Base-by-base conservation (phyloP, 2,888 invertebrate genomes). In the Neoaliturus tenellus region DNA sequence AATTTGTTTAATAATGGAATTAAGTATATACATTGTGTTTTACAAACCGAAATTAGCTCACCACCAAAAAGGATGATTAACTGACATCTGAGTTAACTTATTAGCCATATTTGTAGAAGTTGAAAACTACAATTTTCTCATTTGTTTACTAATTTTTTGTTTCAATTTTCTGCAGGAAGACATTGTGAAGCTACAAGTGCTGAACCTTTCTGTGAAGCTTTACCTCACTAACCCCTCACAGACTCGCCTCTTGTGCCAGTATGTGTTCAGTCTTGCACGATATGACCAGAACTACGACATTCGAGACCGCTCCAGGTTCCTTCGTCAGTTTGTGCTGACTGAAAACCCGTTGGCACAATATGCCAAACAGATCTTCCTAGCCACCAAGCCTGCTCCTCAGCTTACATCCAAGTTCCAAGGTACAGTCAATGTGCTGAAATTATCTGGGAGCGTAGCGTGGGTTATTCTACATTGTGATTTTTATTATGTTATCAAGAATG, bases 261-360 rank as follows among this genome's bases (percentile, higher is more conserved):
- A 99, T 91, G 96, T 99, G 58, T 96, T 99, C 89, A 97, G 95
- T 87, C 92, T 99, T 88, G 98, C 99, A 0, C 96, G 98, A 88
- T 99, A 99, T 90, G 99, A 99, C 92, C 96, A 96, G 87, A 98
- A 98, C 91, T 99, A 99, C 90, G 99, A 99, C 91, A 98, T 99
- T 81, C 93, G 99, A 31, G 99, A 99, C 91, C 93, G 98, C 12
- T 98, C 98, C 4, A 92, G 99, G 31, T 95, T 99, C 89, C 92
- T 99, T 81, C 94, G 96, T 17, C 95, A 95, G 86, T 95, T 98
- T 87, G 93, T 97, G 35, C 94, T 96, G 87, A 93, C 95, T 89
- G 87, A 91, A 88, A 92, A 92, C 12, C 92, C 92, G 75, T 91
- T 97, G 31, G 91, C 94, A 0, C 92, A 93, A 84, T 93, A 95